Evolutionary conservation across 2,888 invertebrate species (phyloP), one percentile per base, ranked within the genome.

Genomic region (Bembecia ichneumoniformis): DNA sequence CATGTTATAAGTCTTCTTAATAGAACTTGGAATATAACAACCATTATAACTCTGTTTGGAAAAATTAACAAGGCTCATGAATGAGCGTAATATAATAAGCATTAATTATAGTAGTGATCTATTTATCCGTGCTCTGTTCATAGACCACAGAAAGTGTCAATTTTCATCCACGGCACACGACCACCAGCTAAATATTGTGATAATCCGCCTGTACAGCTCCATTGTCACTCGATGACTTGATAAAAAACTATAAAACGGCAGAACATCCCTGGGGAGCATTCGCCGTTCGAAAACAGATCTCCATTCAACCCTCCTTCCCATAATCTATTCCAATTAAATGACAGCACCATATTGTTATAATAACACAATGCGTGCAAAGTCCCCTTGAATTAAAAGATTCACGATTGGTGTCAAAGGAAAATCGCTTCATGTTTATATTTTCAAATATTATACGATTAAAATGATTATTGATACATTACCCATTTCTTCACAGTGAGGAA

Each of bases 321-420:
- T 86, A 84, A 87, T 87, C 87, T 87, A 87, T 87, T 86, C 86
- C 86, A 87, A 87, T 87, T 86, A 87, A 87, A 82, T 87, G 87
- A 87, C 87, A 87, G 84, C 74, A 71, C 76, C 87, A 84, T 87
- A 86, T 86, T 84, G 86, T 86, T 73, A 78, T 82, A 83, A 77
- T 82, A 87, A 82, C 81, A 87, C 86, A 86, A 86, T 82, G 66
- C 74, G 66, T 64, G 55, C 64, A 63, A 62, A 28, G 64, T 67
- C 80, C 78, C 50, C 69, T 72, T 60, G 58, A 60, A 44, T 40
- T 40, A 40, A 13, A 14, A 40, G 14, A 40, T 40, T 13, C 40
- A 40, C 28, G 28, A 28, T 28, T 2, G 28, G 28, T 2, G 28
- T 28, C 28, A 28, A 28, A 28, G 28, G 28, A 28, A 28, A 28